Base-by-base conservation (phyloP, 2,113 vertebrate genomes). In the Panthera tigris region DNA sequence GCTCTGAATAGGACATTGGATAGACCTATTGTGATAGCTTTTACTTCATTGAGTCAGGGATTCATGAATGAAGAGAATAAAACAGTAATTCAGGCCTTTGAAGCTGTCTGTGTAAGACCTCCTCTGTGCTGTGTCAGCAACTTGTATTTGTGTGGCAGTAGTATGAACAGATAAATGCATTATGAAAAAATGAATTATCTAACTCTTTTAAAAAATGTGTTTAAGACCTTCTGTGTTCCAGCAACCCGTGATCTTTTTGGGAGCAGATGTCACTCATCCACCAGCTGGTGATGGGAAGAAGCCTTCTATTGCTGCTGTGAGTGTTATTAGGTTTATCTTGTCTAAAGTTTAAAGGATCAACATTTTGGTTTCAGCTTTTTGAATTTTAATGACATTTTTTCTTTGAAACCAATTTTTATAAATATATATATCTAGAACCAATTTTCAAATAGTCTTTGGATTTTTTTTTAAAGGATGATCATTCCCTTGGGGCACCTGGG, bases 231-330 rank as follows among this genome's bases (percentile, higher is more conserved):
- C 99, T 98, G 99, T 99, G 98, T 99, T 99, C 99, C 99, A 99
- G 99, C 99, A 99, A 99, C 99, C 99, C 92, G 99, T 99, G 98
- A 99, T 99, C 98, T 99, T 99, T 99, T 98, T 99, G 98, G 99
- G 99, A 98, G 99, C 99, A 31, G 99, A 99, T 97, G 99, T 99
- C 97, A 99, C 99, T 81, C 99, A 99, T 97, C 99, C 99, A 69
- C 99, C 99, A 93, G 99, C 99, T 95, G 99, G 99, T 92, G 99
- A 99, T 95, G 99, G 99, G 63, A 99, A 99, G 98, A 99, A 99
- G 98, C 99, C 99, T 88, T 99, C 99, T 65, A 99, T 99, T 83
- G 99, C 99, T 98, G 99, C 99, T 98, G 99, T 99, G 96, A 99
- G 99, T 99, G 57, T 90, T 11, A 39, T n/a, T 33, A 82, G 48